Evolutionary conservation across 2,113 vertebrate species (phyloP).

Genomic region (Cyanocitta stelleri): DNA sequence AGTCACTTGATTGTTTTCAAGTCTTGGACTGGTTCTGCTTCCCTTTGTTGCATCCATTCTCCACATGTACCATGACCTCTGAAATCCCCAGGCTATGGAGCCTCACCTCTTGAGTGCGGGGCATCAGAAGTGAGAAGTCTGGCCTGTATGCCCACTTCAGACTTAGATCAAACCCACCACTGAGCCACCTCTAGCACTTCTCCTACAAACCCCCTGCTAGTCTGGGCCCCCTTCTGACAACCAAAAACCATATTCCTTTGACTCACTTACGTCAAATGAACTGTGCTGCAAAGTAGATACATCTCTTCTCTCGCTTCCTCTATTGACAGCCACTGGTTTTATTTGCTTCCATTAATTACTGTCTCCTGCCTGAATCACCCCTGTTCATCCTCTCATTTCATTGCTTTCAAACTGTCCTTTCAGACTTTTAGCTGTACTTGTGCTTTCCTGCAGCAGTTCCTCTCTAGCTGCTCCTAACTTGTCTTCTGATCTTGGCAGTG

Average conservation of each 20-base stretch:
- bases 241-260: not conserved
- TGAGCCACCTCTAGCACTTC: not conserved
- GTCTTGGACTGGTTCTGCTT: not conserved
- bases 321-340: not conserved
- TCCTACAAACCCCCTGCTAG: not conserved
- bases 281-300: not conserved
- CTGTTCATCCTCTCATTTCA: not conserved
- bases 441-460: not conserved
- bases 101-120: fast-evolving
- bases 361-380: not conserved
- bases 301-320: not conserved
- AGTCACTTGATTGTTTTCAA: not conserved
- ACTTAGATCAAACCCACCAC: not conserved
- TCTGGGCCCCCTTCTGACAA: not conserved
- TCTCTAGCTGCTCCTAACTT: not conserved
- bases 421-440: not conserved
- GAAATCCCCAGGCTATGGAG: not conserved
- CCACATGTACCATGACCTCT: not conserved
- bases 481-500: not conserved
- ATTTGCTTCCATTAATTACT: not conserved
- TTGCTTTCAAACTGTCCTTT: not conserved
- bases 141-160: not conserved
- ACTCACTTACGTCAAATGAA: not conserved
- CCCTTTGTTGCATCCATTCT: not conserved
- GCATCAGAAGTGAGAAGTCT: not conserved